Base-by-base conservation (phyloP, 2,888 invertebrate species). In the Halictus ligatus region DNA sequence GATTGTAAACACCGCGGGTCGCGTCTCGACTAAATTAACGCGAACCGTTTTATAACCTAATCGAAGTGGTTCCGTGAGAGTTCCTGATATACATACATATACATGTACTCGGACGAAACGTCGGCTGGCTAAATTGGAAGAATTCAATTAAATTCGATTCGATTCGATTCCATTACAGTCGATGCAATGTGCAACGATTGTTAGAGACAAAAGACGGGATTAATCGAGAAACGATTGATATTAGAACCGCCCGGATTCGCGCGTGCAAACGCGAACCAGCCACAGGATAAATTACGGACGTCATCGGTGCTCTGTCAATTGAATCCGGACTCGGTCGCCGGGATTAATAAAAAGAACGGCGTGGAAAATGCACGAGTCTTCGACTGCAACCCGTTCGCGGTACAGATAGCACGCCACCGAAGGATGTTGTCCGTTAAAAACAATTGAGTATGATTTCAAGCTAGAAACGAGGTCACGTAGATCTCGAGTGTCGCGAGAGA, bases 401-500 rank as follows among this genome's bases (percentile, higher is more conserved):
- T 54, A n/a, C n/a, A 46, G 50, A 72, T 43, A 74, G 54, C 74
- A 46, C 73, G 25, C n/a, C 67, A 78, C n/a, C 40, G 71, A 83
- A 86, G 89, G 89, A 89, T 85, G 85, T 84, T 72, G 83, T 88
- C 81, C 80, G 91, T 91, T 90, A 85, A 88, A 89, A 90, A 88
- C 86, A 91, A 91, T 91, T 91, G 89, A 75, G 83, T 75, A 81
- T 76, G 89, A 87, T 88, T 89, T 83, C 35, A 81, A 81, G 79
- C 87, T 48, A 81, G 85, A 85, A 91, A 91, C 77, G 90, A 81
- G 89, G 89, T 90, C 89, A 89, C 78, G 86, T 87, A 89, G 90
- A 87, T 88, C 82, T 48, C 83, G 85, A 89, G 81, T 85, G 85
- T 75, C 84, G 85, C 75, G 85, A 85, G 86, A 84, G 89, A 80